Evolutionary conservation across 2,797 vertebrate species (phyloP).

Genomic region (Vespertilio murinus): DNA sequence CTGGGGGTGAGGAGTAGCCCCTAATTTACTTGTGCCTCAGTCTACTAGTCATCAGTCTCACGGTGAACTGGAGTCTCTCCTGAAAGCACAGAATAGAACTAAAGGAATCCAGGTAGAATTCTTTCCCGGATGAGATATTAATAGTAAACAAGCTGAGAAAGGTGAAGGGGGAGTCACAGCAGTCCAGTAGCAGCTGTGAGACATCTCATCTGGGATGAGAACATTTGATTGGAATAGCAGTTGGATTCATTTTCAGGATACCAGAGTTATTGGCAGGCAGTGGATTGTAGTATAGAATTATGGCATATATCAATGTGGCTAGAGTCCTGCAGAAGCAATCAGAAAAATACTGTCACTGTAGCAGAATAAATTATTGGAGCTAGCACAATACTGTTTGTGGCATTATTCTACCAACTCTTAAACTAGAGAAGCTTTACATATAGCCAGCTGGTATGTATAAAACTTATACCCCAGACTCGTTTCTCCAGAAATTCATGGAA

Average conservation of each 20-base stretch:
- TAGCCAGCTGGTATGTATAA: not conserved
- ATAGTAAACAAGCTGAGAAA: not conserved
- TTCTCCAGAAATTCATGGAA: not conserved
- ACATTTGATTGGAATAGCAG: not conserved
- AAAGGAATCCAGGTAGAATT: not conserved
- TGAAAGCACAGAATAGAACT: not conserved
- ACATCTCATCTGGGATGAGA: slow-evolving; percentile 56
- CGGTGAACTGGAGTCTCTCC: not conserved
- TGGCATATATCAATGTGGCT: slow-evolving; percentile 21
- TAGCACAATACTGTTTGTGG: not conserved
- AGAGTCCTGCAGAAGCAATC: slow-evolving; percentile 36
- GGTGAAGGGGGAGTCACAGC: not conserved
- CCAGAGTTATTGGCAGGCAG: slow-evolving; percentile 26
- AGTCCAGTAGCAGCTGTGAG: slow-evolving; percentile 17
- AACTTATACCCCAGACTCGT: not conserved
- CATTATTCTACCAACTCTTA: not conserved
- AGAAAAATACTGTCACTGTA: not conserved
- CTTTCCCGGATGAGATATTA: not conserved
- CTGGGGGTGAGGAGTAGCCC: not conserved
- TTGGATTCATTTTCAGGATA: not conserved
- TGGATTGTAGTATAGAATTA: not conserved
- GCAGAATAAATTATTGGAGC: not conserved
- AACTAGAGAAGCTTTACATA: not conserved
- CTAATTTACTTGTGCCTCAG: not conserved
- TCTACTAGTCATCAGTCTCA: not conserved